Conservation (phyloP, 2,888 invertebrate genomes). For the Pristionchus mayeri region DNA sequence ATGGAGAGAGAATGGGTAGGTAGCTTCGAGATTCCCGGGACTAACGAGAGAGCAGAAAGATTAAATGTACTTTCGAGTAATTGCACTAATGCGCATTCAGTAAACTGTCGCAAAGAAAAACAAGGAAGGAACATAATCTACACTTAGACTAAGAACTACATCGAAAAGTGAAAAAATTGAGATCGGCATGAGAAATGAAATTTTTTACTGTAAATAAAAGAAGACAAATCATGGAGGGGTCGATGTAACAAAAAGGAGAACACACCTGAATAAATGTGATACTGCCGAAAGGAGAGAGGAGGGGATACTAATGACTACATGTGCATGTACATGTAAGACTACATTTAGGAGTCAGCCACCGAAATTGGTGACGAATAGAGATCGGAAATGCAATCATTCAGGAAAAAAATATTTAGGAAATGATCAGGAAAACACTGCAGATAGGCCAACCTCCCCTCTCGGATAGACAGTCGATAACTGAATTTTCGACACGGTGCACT, state of each 20-base stretch:
- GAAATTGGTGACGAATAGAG: background rate
- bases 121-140: constrained; percentile 2
- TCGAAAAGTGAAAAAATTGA: background rate
- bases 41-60: background rate
- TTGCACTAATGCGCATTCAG: no score
- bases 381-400: background rate
- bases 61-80: no score
- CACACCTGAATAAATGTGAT: background rate
- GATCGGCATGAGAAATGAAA: background rate
- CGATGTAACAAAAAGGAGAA: background rate
- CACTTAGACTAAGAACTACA: constrained; percentile 32
- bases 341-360: no score
- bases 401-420: background rate
- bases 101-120: background rate
- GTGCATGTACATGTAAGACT: no score
- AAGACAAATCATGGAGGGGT: background rate
- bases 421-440: background rate
- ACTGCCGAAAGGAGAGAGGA: background rate
- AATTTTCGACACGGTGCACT: background rate
- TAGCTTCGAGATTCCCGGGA: constrained; percentile 8
- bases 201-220: background rate
- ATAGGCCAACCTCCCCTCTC: constrained; percentile 4
- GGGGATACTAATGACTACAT: constrained; percentile 4
- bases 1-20: background rate
- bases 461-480: constrained; percentile 5